Conservation (phyloP, 2,888 invertebrate species). For the Macroteleia sp. region DNA sequence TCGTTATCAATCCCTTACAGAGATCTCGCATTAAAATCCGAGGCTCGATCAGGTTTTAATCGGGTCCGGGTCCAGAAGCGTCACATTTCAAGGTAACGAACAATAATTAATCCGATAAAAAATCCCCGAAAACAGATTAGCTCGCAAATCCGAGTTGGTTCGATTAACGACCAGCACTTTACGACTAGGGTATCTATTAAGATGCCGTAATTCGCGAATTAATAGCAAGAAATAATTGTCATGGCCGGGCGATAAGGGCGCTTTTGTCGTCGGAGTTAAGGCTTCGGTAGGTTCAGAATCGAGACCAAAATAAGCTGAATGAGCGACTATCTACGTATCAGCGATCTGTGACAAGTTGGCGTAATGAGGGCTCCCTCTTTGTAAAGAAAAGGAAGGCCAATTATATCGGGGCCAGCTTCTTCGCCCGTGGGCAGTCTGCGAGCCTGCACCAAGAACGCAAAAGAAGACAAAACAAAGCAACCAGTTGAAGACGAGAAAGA, state of each 20-base stretch:
- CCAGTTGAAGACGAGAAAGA: constrained; percentile 11
- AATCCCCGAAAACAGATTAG: constrained; percentile 3
- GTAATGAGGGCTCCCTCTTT: constrained; percentile 78
- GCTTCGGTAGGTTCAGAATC: too few relatives aligned
- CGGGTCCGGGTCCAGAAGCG: constrained; percentile 23
- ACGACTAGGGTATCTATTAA: neutral
- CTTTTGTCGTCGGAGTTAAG: constrained; percentile 44
- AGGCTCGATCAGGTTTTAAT: constrained; percentile 42
- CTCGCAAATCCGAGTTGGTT: neutral
- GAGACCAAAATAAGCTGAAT: constrained; percentile 50
- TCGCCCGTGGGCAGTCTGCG: constrained; percentile 67
- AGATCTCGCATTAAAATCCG: constrained; percentile 57
- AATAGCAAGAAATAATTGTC: constrained; percentile 51
- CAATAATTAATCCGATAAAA: constrained; percentile 55
- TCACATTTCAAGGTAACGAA: constrained; percentile 36
- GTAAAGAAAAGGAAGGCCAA: constrained; percentile 66
- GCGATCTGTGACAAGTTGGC: constrained; percentile 79
- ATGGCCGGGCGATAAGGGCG: constrained; percentile 37
- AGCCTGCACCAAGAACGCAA: constrained; percentile 60
- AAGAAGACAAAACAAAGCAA: constrained; percentile 51
- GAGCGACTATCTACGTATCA: constrained; percentile 75
- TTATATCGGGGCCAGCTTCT: constrained; percentile 71
- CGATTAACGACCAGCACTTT: neutral
- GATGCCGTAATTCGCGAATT: too few relatives aligned
- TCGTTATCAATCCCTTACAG: constrained; percentile 56